These are phyloP conservation scores for Eupithecia inturbata DNA, from an alignment of 2,888 invertebrate genomes.

Conservation along the genomic window DNA sequence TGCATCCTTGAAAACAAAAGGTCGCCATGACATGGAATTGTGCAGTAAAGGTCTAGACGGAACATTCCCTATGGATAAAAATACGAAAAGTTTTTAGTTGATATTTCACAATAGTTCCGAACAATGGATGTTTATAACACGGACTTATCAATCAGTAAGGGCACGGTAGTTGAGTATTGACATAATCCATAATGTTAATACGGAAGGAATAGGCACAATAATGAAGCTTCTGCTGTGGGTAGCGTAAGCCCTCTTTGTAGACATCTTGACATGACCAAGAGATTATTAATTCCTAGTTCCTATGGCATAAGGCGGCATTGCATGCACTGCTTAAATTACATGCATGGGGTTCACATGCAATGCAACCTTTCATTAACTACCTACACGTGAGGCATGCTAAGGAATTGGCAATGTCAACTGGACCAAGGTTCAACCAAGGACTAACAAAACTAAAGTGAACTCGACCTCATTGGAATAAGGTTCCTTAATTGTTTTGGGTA, in stretches of 20 bases:
- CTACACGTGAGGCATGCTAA: background rate
- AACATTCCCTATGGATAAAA: background rate
- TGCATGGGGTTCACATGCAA: constrained; percentile 3
- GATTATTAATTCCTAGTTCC: background rate
- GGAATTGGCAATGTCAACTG: background rate
- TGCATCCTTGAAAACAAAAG: constrained; percentile 31
- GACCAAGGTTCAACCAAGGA: constrained; percentile 5
- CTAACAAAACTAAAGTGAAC: background rate
- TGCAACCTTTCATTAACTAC: background rate
- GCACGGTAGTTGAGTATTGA: background rate
- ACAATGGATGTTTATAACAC: constrained; percentile 11
- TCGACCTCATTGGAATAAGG: background rate
- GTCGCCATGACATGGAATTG: constrained; percentile 20
- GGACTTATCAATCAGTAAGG: background rate
- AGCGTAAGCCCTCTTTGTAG: too few species aligned
- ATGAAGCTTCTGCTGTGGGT: background rate
- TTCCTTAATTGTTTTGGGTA: background rate
- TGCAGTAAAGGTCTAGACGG: background rate
- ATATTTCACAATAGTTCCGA: constrained; percentile 7
- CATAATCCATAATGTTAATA: background rate
- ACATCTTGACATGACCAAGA: background rate
- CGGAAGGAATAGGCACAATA: constrained; percentile 1
- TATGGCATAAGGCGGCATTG: background rate
- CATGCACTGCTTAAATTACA: background rate
- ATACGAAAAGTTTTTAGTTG: background rate